These are phyloP conservation scores for Agelastica alni DNA, from an alignment of 2,888 invertebrate species.

Conservation along the genomic window DNA sequence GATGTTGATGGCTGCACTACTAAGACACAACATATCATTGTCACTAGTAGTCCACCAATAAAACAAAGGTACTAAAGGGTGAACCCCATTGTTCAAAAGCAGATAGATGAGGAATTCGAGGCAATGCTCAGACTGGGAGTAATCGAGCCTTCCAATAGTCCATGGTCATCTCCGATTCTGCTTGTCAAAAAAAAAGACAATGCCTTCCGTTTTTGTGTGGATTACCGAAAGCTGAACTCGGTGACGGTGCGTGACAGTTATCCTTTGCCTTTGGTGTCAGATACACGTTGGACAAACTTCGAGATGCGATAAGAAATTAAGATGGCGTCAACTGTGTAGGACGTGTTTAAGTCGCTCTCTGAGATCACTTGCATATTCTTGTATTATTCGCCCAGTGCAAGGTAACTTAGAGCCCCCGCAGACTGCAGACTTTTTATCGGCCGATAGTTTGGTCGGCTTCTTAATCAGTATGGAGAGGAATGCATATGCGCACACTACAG, in stretches of 20 bases:
- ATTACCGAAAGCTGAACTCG: conserved; percentile 28
- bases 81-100: conserved; percentile 29
- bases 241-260: conserved; percentile 41
- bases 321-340: too few relatives aligned
- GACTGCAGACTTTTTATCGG: conserved; percentile 7
- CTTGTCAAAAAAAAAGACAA: conserved; percentile 31
- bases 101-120: conserved; percentile 41
- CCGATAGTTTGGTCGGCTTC: conserved; percentile 1
- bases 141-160: conserved; percentile 42
- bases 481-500: conserved; percentile 24
- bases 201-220: conserved; percentile 9
- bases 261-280: conserved; percentile 37
- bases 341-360: too few relatives aligned
- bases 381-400: too few relatives aligned
- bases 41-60: conserved; percentile 20
- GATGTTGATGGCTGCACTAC: conserved; percentile 2
- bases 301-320: too few relatives aligned
- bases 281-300: conserved; percentile 39
- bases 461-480: conserved; percentile 18
- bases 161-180: conserved; percentile 44
- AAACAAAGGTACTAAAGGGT: conserved; percentile 36
- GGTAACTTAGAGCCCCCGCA: conserved; percentile 13
- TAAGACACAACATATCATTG: conserved; percentile 12
- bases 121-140: conserved; percentile 43
- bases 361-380: not conserved